Evolutionary conservation across 2,113 vertebrate species (phyloP).

Genomic region (Lepisosteus oculatus): DNA sequence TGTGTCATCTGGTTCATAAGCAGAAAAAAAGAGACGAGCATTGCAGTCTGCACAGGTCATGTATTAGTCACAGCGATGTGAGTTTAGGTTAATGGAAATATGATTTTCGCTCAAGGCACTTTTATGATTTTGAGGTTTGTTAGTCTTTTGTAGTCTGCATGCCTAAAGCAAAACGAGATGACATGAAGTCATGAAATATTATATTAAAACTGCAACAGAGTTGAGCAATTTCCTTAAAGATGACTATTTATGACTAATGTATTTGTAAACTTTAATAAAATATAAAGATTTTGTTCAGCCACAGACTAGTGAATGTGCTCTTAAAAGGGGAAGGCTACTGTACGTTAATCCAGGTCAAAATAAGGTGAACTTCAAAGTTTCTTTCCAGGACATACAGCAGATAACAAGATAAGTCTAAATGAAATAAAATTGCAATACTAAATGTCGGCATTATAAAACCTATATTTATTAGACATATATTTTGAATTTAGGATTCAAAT

Average conservation of each 20-base stretch:
- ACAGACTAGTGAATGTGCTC: slow-evolving; percentile 35
- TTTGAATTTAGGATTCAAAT: too few relatives aligned
- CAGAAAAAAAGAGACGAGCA: slow-evolving; percentile 21
- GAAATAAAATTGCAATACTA: too few relatives aligned
- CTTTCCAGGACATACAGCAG: too few relatives aligned
- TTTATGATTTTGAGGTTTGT: slow-evolving; percentile 49
- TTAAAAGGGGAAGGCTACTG: slow-evolving; percentile 51
- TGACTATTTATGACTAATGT: slow-evolving; percentile 52
- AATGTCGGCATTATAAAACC: too few relatives aligned
- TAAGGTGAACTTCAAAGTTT: slow-evolving; percentile 47
- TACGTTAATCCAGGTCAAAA: slow-evolving; percentile 41
- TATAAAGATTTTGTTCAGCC: slow-evolving; percentile 49
- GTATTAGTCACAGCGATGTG: slow-evolving; percentile 59
- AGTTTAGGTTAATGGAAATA: slow-evolving; percentile 48
- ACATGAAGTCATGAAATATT: slow-evolving; percentile 54
- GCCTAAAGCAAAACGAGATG: slow-evolving; percentile 37
- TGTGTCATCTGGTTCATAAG: slow-evolving; percentile 32
- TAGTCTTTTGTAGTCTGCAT: slow-evolving; percentile 34
- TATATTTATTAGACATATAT: too few relatives aligned
- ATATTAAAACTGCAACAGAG: slow-evolving; percentile 42
- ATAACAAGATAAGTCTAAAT: too few relatives aligned
- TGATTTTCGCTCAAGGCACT: slow-evolving; percentile 44
- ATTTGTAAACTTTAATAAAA: slow-evolving; percentile 57
- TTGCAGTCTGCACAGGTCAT: slow-evolving; percentile 46
- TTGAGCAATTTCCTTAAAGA: slow-evolving; percentile 50